These are phyloP conservation scores for Flexamia atlantica DNA, from an alignment of 2,888 invertebrate species.

Conservation along the genomic window DNA sequence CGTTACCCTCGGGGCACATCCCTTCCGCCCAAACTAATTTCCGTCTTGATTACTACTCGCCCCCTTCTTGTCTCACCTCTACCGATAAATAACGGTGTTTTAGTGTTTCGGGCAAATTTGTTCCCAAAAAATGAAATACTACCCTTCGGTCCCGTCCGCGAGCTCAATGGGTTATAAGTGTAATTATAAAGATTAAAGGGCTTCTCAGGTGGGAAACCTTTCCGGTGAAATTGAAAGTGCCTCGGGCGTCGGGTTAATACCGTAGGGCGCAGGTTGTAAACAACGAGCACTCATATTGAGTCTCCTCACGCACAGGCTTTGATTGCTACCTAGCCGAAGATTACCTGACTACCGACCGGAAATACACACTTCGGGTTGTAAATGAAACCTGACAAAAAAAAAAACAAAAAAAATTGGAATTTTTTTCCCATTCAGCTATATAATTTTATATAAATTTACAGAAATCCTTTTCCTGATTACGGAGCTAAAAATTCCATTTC, in stretches of 20 bases:
- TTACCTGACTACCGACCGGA: not conserved
- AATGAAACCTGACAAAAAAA: no score
- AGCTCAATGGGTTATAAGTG: not conserved
- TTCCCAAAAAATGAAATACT: conserved; percentile 45
- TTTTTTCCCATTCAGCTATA: no score
- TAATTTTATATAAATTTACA: no score
- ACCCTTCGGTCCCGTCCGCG: conserved; percentile 13
- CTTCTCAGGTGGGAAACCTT: not conserved
- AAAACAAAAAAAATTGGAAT: no score
- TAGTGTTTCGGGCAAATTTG: conserved; percentile 44
- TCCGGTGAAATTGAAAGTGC: conserved; percentile 27
- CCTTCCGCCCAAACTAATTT: conserved; percentile 47
- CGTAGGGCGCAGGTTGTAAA: conserved; percentile 1
- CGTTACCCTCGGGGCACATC: conserved; percentile 44
- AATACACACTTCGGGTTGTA: no score
- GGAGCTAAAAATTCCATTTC: no score
- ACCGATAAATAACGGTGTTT: conserved; percentile 44
- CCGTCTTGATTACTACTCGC: conserved; percentile 26
- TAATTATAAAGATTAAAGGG: conserved; percentile 26
- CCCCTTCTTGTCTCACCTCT: conserved; percentile 1
- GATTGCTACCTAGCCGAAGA: not conserved
- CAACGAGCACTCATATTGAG: not conserved
- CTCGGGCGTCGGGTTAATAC: not conserved
- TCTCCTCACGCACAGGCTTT: not conserved
- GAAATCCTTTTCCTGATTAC: no score